Evolutionary conservation across 1,140 invertebrate genomes (phyloP), one percentile per base, ranked within the genome.

Genomic region (Tetranychus cinnabarinus): DNA sequence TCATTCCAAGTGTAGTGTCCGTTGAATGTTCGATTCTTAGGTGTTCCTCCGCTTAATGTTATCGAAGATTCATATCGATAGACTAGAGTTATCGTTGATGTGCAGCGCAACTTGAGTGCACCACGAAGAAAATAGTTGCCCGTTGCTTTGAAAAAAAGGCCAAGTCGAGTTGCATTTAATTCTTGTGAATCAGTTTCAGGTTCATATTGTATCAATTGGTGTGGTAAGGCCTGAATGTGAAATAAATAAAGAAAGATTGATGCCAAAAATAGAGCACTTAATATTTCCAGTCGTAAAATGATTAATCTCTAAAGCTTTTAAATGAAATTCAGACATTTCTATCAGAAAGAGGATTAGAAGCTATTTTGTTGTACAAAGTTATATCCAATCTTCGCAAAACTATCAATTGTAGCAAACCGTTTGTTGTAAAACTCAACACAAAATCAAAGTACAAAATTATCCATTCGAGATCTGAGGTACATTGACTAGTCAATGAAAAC

Each of bases 1-100:
- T 56, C 37, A 39, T 33, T 34, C 33, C 33, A 56, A 39, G 55
- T 56, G 34, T 36, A 52, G 37, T 56, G 55, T 4, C 55, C 55
- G 23, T 56, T 56, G 35, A 37, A n/a, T 10, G 34, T 56, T 15
- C 15, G 15, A 56, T 56, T 56, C 35, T 56, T 56, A 1, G 52
- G 59, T 0, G 56, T 42, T 34, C 61, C 61, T 52, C 58, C 61
- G 15, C 45, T 59, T 46, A 62, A 46, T 23, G 59, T 50, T 46
- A 48, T 35, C 2, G 46, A 58, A 33, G 57, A 31, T 34, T 62
- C 58, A 10, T 50, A 56, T 56, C 56, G 23, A 48, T 62, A 62
- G 4, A 62, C 36, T 6, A 62, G 39, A 23, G 31, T 62, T 12
- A 62, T 36, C 35, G 45, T 23, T 34, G 57, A 10, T 35, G 34